A percentile compares a stretch with the other conserved stretches of the same genome.
Conservation (phyloP, 2,113 vertebrate species). For the Nycticorax nycticorax region DNA sequence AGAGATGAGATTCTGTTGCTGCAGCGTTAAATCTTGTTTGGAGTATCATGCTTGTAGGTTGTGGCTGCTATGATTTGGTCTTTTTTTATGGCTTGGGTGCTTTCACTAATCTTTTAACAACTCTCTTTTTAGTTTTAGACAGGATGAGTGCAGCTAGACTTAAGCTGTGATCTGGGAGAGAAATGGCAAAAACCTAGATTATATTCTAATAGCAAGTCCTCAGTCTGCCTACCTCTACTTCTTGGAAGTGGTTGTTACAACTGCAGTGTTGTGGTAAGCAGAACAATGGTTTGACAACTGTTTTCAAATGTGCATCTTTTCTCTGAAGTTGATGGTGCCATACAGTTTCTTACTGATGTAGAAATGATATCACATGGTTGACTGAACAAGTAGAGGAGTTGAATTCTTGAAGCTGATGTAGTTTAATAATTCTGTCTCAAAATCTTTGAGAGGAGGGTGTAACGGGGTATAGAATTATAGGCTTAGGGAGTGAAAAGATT, state of each 20-base stretch:
- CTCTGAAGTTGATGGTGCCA: not conserved
- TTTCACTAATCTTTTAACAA: not conserved
- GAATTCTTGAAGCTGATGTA: not conserved
- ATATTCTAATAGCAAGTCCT: not conserved
- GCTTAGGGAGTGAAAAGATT: not conserved
- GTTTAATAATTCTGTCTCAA: not conserved
- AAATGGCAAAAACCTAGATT: not conserved
- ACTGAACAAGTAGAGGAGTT: not conserved
- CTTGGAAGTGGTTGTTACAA: not conserved
- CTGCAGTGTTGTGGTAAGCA: not conserved
- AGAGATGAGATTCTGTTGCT: not conserved
- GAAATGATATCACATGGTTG: accelerated
- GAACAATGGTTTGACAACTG: not conserved
- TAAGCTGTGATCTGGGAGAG: not conserved
- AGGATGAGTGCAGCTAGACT: not conserved
- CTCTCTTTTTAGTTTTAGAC: not conserved
- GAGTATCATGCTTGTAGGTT: not conserved
- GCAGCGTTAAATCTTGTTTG: not conserved
- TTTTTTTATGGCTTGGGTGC: not conserved
- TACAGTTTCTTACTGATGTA: not conserved
- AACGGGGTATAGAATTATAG: not conserved
- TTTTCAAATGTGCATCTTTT: not conserved
- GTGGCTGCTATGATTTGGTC: not conserved
- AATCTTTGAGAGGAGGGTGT: not conserved
- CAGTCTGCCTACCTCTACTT: not conserved